Evolutionary conservation across 2,797 vertebrate genomes (phyloP).

Genomic region (Rhinophrynus dorsalis): DNA sequence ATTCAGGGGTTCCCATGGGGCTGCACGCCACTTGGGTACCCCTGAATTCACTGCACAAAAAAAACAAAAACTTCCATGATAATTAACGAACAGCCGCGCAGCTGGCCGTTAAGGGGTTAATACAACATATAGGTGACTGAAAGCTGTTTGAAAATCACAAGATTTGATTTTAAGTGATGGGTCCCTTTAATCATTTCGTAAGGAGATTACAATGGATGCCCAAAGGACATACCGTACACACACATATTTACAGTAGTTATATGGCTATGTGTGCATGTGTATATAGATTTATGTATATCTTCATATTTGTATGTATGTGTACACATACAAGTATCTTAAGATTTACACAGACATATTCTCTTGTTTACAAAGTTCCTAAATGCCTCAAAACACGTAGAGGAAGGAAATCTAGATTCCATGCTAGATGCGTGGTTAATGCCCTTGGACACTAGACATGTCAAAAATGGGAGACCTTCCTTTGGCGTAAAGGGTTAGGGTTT

Average conservation of each 20-base stretch:
- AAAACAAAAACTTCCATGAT: too few species aligned
- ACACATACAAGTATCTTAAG: slow-evolving; percentile 45
- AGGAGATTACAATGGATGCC: slow-evolving; percentile 67
- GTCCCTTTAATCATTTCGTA: slow-evolving; percentile 74
- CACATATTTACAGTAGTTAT: slow-evolving; percentile 63
- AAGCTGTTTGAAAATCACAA: too few species aligned
- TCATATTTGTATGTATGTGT: slow-evolving; percentile 48
- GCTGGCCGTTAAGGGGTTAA: too few species aligned
- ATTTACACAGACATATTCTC: slow-evolving; percentile 54
- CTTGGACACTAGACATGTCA: too few species aligned
- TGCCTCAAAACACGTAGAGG: slow-evolving; percentile 70
- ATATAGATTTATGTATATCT: slow-evolving; percentile 50
- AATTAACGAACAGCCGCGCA: too few species aligned
- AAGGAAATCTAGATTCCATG: slow-evolving; percentile 64
- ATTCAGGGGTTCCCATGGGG: too few species aligned
- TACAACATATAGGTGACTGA: too few species aligned
- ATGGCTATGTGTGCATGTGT: slow-evolving; percentile 72
- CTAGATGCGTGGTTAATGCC: slow-evolving; percentile 64
- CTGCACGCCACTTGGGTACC: too few species aligned
- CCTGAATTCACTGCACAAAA: too few species aligned
- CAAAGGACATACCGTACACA: slow-evolving; percentile 68
- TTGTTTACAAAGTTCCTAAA: slow-evolving; percentile 76
- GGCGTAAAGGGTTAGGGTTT: too few species aligned
- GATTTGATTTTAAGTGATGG: too few species aligned
- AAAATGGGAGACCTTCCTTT: too few species aligned